Evolutionary conservation across 2,113 vertebrate genomes (phyloP).

Genomic region (Lagenorhynchus albirostris): DNA sequence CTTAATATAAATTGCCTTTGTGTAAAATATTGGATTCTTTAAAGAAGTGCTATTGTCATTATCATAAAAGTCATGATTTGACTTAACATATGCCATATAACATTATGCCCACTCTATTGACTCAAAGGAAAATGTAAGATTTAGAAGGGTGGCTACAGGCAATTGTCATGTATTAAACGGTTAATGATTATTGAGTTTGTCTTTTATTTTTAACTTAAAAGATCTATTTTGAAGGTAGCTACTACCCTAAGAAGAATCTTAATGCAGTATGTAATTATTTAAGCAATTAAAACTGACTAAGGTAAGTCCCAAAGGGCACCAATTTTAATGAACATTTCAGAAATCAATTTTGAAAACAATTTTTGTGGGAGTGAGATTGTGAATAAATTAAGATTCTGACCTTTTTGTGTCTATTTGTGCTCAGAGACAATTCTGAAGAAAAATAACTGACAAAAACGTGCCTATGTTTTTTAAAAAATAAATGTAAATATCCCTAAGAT

Average conservation of each 20-base stretch:
- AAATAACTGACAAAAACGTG: background rate
- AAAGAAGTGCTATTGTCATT: background rate
- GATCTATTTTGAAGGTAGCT: conserved; percentile 5
- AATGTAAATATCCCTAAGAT: background rate
- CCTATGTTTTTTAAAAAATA: background rate
- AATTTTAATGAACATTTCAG: conserved; percentile 37
- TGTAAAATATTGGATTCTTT: background rate
- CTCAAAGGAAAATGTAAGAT: background rate
- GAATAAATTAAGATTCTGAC: conserved; percentile 31
- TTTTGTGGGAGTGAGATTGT: conserved; percentile 23
- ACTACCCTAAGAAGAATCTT: background rate
- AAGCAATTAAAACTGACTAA: conserved; percentile 39
- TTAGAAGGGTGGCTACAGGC: background rate
- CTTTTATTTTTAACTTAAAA: background rate
- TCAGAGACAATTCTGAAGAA: conserved; percentile 6
- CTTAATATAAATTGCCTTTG: background rate
- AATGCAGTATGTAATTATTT: conserved; percentile 7
- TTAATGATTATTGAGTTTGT: background rate
- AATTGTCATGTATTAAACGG: background rate
- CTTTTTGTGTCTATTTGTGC: background rate
- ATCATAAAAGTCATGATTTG: background rate
- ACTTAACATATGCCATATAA: background rate
- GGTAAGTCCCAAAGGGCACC: background rate
- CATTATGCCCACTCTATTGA: background rate
- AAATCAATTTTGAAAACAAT: conserved; percentile 29